Percentiles rank a stretch among this genome's conserved stretches.
Conservation (phyloP, 2,888 invertebrate species). For the Hecatera dysodea region DNA sequence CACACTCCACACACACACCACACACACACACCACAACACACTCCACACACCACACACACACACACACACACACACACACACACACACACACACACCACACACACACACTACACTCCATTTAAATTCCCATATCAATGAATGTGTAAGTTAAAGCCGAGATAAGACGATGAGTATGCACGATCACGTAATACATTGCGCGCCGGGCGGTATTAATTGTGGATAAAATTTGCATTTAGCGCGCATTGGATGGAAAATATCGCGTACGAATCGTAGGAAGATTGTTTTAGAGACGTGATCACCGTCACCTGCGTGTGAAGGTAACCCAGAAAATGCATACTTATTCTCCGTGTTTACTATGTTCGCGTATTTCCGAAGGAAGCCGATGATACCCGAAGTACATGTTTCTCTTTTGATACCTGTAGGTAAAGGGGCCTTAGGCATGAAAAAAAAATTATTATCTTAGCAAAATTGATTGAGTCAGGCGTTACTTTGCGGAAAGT, state of each 20-base stretch:
- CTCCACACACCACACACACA: too few species aligned
- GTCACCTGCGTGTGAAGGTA: not conserved
- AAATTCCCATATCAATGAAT: slow-evolving; percentile 24
- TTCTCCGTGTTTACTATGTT: too few species aligned
- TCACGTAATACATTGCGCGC: slow-evolving; percentile 59
- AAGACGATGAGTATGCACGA: slow-evolving; percentile 19
- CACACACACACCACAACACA: too few species aligned
- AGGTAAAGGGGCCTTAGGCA: too few species aligned
- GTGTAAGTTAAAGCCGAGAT: slow-evolving; percentile 25
- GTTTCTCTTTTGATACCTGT: not conserved
- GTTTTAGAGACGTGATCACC: slow-evolving; percentile 8
- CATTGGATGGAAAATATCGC: slow-evolving; percentile 35
- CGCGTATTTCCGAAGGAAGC: not conserved
- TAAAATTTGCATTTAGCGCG: slow-evolving; percentile 41
- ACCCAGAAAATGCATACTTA: not conserved
- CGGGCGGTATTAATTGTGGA: slow-evolving; percentile 49
- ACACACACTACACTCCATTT: slow-evolving; percentile 17
- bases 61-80: too few species aligned
- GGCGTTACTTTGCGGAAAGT: too few species aligned
- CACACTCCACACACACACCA: too few species aligned
- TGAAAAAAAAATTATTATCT: too few species aligned
- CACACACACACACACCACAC: too few species aligned
- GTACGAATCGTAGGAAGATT: not conserved
- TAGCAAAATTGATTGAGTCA: too few species aligned
- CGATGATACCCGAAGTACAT: not conserved